These are phyloP conservation scores for Lasioglossum villosulum DNA, from an alignment of 2,888 invertebrate genomes.

Conservation along the genomic window DNA sequence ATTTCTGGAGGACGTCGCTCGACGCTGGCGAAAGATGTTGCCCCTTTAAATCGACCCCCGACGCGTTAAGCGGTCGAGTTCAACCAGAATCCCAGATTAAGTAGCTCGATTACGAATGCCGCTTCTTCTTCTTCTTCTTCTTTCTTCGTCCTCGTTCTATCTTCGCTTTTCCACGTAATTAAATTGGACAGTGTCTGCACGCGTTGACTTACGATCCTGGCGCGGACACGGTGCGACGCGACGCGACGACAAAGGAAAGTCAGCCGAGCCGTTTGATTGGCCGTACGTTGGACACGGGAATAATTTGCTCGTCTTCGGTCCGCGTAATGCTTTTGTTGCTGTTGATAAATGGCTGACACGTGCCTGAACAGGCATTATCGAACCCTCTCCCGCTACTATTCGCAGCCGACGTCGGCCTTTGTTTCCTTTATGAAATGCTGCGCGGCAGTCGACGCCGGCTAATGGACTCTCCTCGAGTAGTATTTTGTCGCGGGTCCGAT, in stretches of 20 bases:
- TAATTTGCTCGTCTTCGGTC: conserved; percentile 57
- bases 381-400: conserved; percentile 21
- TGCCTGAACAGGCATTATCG: conserved; percentile 68
- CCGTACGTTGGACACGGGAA: conserved; percentile 31
- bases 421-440: neutral
- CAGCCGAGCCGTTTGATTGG: conserved; percentile 39
- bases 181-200: neutral
- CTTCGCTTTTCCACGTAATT: conserved; percentile 7
- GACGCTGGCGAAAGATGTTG: neutral
- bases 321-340: conserved; percentile 64
- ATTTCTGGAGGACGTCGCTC: conserved; percentile 11
- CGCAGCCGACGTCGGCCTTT: neutral
- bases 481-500: neutral
- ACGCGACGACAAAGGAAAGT: neutral
- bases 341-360: conserved; percentile 69
- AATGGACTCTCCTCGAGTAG: neutral
- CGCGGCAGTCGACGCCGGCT: neutral
- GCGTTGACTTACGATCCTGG: neutral
- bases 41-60: neutral
- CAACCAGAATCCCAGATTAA: neutral
- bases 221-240: neutral
- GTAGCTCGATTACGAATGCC: neutral
- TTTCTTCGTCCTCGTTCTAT: neutral
- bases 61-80: neutral
- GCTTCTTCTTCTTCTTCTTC: neutral